Conservation (phyloP, 2,797 vertebrate species). For the Meriones psammophilus region DNA sequence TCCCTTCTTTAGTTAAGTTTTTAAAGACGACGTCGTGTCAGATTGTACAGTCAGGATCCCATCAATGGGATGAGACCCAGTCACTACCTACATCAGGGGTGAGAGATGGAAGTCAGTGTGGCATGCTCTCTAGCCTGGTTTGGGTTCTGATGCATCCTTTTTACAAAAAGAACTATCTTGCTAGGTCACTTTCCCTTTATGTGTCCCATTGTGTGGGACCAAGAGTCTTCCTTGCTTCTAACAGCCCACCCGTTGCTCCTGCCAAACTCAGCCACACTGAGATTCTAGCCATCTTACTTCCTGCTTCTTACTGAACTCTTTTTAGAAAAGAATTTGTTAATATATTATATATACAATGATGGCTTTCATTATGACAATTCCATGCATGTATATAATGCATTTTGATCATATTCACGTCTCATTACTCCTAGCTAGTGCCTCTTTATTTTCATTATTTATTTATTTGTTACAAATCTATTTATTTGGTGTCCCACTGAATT, state of each 20-base stretch:
- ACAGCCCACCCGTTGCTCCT: not conserved
- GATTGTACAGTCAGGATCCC: not conserved
- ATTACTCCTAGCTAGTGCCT: not conserved
- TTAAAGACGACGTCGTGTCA: not conserved
- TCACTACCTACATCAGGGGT: not conserved
- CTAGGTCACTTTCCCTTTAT: not conserved
- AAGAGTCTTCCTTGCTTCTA: not conserved
- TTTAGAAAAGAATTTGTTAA: not conserved
- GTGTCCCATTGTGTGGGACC: too few relatives aligned
- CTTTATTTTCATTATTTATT: not conserved
- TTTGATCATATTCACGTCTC: not conserved
- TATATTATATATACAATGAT: too few relatives aligned
- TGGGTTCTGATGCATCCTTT: not conserved
- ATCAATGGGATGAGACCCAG: not conserved
- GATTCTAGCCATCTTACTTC: not conserved
- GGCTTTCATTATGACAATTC: not conserved
- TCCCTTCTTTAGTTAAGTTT: not conserved
- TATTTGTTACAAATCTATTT: not conserved
- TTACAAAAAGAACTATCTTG: not conserved
- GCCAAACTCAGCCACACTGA: not conserved
- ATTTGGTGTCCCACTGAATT: not conserved
- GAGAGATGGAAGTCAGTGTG: not conserved
- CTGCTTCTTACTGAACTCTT: not conserved
- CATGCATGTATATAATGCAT: not conserved
- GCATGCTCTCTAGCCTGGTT: not conserved